Conservation (phyloP, 2,888 invertebrate genomes). For the Cartodere bifasciata region DNA sequence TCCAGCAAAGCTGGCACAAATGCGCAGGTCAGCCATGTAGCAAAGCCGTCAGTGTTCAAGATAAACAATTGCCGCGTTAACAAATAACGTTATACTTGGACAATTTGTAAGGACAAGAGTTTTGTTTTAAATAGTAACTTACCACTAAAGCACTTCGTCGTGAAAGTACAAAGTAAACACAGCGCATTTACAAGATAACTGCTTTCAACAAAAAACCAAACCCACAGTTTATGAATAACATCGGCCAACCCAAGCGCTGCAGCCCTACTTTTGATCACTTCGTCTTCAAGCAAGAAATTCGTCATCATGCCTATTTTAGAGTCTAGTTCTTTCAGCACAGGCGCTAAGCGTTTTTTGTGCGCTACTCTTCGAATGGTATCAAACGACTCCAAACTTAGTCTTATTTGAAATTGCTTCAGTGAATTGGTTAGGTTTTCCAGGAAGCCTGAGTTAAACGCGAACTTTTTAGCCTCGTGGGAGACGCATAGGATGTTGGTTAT, state of each 20-base stretch:
- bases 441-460: constrained; percentile 33
- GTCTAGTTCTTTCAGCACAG: constrained; percentile 43
- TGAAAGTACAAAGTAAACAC: constrained; percentile 48
- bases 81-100: too few species aligned
- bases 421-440: constrained; percentile 31
- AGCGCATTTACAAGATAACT: constrained; percentile 40
- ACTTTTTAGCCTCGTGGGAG: constrained; percentile 36
- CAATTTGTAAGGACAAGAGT: too few species aligned
- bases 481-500: constrained; percentile 36
- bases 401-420: constrained; percentile 36
- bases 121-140: constrained; percentile 16
- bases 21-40: too few species aligned
- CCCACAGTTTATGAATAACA: constrained; percentile 51
- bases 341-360: constrained; percentile 34
- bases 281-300: constrained; percentile 45
- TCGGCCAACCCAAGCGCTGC: constrained; percentile 44
- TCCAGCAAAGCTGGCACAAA: too few species aligned
- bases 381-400: constrained; percentile 37
- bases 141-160: constrained; percentile 51
- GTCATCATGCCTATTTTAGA: constrained; percentile 44
- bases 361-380: constrained; percentile 32
- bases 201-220: constrained; percentile 50
- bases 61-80: too few species aligned
- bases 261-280: constrained; percentile 41
- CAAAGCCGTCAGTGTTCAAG: too few species aligned